Percentiles rank a stretch among this genome's conserved stretches.
Conservation (phyloP, 2,888 invertebrate species). For the Cryptocheilus praepositus region DNA sequence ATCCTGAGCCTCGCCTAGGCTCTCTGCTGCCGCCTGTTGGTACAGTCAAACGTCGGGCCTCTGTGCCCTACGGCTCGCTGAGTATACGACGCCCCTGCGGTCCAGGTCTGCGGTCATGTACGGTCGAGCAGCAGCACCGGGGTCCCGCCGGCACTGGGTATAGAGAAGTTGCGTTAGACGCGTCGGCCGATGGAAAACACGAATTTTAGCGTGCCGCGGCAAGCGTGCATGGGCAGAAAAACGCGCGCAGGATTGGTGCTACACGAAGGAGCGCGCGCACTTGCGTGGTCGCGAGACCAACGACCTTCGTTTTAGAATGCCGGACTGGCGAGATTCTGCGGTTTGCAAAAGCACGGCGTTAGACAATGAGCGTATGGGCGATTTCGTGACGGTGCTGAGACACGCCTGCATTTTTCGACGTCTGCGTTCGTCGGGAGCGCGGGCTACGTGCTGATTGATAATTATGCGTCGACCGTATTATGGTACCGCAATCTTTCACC, state of each 20-base stretch:
- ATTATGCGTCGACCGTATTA: neutral
- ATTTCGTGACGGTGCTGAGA: too few relatives aligned
- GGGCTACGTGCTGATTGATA: too few relatives aligned
- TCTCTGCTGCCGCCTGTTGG: constrained; percentile 7
- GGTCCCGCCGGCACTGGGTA: neutral
- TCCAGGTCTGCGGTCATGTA: constrained; percentile 1
- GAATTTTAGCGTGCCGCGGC: too few relatives aligned
- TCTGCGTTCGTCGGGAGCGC: too few relatives aligned
- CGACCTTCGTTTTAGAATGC: constrained; percentile 20
- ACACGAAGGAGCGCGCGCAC: too few relatives aligned
- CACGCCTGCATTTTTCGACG: too few relatives aligned
- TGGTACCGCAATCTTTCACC: constrained; percentile 14
- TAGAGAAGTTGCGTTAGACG: neutral
- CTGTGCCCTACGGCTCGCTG: neutral
- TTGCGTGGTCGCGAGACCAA: constrained; percentile 12
- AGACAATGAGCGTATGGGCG: too few relatives aligned
- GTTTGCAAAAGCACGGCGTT: too few relatives aligned
- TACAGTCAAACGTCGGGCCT: neutral
- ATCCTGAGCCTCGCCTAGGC: constrained; percentile 62
- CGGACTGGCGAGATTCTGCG: neutral
- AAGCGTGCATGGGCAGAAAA: too few relatives aligned
- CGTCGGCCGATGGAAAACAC: too few relatives aligned
- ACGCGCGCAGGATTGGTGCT: too few relatives aligned
- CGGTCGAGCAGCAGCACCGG: neutral
- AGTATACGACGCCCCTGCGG: too few relatives aligned